A percentile compares a stretch with the other conserved stretches of the same genome.
These are phyloP conservation scores for Hypercompe scribonia DNA, from an alignment of 2,888 invertebrate genomes.

Conservation along the genomic window DNA sequence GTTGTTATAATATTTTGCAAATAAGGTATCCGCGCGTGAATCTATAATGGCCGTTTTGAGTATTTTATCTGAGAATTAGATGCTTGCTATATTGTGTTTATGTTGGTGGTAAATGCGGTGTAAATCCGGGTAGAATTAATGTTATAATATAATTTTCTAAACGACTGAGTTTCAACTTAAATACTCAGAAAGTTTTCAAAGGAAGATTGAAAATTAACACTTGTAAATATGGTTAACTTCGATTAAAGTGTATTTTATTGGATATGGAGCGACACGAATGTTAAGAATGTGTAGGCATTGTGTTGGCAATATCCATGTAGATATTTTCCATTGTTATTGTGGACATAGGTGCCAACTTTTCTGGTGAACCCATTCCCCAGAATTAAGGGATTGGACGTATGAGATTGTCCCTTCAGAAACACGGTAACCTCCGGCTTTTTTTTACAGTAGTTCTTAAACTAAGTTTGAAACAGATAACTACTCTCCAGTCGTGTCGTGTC, in stretches of 20 bases:
- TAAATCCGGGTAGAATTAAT: slow-evolving; percentile 1
- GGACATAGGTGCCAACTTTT: too few species aligned
- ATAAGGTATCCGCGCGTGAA: slow-evolving; percentile 58
- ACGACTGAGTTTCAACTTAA: neutral
- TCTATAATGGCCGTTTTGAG: slow-evolving; percentile 28
- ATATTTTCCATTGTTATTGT: too few species aligned
- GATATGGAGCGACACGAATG: neutral
- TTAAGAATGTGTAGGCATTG: too few species aligned
- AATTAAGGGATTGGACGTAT: too few species aligned
- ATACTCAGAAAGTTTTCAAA: neutral
- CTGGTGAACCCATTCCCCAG: too few species aligned
- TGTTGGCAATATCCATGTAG: too few species aligned
- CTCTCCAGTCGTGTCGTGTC: too few species aligned
- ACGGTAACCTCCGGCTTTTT: too few species aligned
- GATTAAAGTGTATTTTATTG: too few species aligned
- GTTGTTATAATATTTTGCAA: slow-evolving; percentile 63
- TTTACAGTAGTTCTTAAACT: too few species aligned
- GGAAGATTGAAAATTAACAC: neutral
- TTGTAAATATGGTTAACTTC: neutral
- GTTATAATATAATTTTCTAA: neutral
- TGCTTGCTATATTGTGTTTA: slow-evolving; percentile 1
- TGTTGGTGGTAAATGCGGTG: slow-evolving; percentile 5
- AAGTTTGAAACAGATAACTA: too few species aligned
- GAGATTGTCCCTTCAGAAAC: too few species aligned
- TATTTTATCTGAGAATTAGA: slow-evolving; percentile 15